These are phyloP conservation scores for Argyresthia goedartella DNA, from an alignment of 2,888 invertebrate genomes.

Conservation along the genomic window DNA sequence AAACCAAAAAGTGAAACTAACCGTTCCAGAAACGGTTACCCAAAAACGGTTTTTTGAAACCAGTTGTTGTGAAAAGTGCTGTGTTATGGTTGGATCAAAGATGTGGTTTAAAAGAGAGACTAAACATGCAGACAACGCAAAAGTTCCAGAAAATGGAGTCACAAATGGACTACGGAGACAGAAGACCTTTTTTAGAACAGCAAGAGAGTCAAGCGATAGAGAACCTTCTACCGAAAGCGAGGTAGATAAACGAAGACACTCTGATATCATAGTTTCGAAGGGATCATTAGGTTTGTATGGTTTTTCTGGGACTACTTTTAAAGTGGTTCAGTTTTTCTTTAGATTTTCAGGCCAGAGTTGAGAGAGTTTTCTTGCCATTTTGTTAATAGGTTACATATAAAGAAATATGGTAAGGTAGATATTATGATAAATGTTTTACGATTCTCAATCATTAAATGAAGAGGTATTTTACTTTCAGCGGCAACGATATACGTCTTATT, in stretches of 20 bases:
- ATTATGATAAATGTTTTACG: too few species aligned
- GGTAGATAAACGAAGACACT: conserved; percentile 54
- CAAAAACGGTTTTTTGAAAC: neutral
- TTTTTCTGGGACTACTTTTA: neutral
- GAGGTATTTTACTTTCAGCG: too few species aligned
- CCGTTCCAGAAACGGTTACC: neutral
- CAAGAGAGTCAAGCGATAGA: conserved; percentile 57
- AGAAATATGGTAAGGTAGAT: too few species aligned
- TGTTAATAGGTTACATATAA: neutral
- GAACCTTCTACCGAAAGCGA: conserved; percentile 62
- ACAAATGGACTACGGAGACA: conserved; percentile 50
- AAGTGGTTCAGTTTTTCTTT: neutral
- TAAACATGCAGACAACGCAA: conserved; percentile 40
- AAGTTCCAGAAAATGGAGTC: conserved; percentile 41
- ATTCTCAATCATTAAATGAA: too few species aligned
- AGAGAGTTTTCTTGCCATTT: conserved; percentile 1
- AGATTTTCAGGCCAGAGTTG: neutral
- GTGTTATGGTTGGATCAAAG: conserved; percentile 33
- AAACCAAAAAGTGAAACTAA: neutral
- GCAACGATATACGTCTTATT: too few species aligned
- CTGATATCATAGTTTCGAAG: conserved; percentile 57
- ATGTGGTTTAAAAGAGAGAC: conserved; percentile 65
- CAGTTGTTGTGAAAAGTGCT: neutral
- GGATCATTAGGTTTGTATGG: conserved; percentile 48
- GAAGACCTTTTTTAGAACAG: conserved; percentile 48